Percentiles rank a stretch among this genome's conserved stretches.
These are phyloP conservation scores for Panopea generosa DNA, from an alignment of 2,888 invertebrate species.

Conservation along the genomic window DNA sequence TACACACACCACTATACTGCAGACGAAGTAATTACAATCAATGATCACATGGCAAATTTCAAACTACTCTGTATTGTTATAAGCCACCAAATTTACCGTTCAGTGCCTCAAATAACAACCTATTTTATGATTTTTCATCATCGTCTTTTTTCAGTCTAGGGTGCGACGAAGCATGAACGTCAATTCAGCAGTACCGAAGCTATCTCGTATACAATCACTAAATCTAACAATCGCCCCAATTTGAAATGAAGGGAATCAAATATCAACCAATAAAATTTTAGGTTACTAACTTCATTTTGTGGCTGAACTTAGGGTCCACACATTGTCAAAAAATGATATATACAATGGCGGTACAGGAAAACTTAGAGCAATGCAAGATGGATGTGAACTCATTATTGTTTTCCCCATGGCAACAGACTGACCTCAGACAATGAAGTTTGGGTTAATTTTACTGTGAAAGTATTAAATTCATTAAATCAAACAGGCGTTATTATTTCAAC, in stretches of 20 bases:
- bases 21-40: conserved; percentile 13
- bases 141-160: conserved; percentile 33
- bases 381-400: too few species aligned
- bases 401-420: too few species aligned
- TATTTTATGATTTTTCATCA: conserved; percentile 19
- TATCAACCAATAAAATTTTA: conserved; percentile 43
- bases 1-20: neutral
- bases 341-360: too few species aligned
- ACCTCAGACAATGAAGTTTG: too few species aligned
- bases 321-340: too few species aligned
- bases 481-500: too few species aligned
- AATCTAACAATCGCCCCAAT: conserved; percentile 46
- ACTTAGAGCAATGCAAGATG: too few species aligned
- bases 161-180: conserved; percentile 32
- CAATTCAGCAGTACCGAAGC: conserved; percentile 54
- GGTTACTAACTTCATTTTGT: conserved; percentile 14
- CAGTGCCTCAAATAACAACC: conserved; percentile 19
- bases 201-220: conserved; percentile 54
- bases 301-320: neutral
- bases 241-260: conserved; percentile 55
- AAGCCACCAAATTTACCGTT: conserved; percentile 28
- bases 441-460: too few species aligned
- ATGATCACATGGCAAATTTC: conserved; percentile 28
- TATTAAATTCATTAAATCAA: too few species aligned
- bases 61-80: conserved; percentile 14